A percentile compares a stretch with the other conserved stretches of the same genome.
phyloP scores from a whole-genome alignment of 1,140 invertebrate genomes.

The Latrodectus geometricus region DNA sequence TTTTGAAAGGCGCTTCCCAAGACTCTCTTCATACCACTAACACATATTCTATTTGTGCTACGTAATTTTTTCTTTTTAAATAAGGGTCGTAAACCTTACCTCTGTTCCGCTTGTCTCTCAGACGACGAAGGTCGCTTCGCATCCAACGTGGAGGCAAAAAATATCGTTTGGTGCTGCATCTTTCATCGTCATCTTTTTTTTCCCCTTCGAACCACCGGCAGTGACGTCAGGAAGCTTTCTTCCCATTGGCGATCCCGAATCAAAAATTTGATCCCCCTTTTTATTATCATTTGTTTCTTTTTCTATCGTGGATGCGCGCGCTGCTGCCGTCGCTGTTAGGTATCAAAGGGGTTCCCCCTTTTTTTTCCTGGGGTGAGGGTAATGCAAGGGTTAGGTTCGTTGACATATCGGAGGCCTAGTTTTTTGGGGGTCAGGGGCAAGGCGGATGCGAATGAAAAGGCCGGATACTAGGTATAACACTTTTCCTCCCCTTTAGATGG shows the following conservation, averaged over 20 bases:
- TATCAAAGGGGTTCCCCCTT: conserved; percentile 21
- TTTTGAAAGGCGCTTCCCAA: not conserved
- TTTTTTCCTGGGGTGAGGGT: conserved; percentile 13
- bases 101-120: conserved; percentile 16
- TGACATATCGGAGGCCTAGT: conserved; percentile 26
- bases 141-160: conserved; percentile 17
- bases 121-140: conserved; percentile 32
- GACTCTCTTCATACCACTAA: conserved; percentile 42
- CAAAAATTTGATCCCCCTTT: conserved; percentile 28
- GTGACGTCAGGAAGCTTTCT: conserved; percentile 33
- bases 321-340: conserved; percentile 6
- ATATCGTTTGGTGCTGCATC: conserved; percentile 47
- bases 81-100: conserved; percentile 49
- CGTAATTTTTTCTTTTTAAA: conserved; percentile 7
- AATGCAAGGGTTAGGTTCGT: conserved; percentile 17
- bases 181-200: conserved; percentile 36
- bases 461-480: conserved; percentile 35
- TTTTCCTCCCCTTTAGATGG: not conserved
- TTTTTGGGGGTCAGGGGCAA: conserved; percentile 55
- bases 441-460: conserved; percentile 42
- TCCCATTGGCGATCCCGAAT: conserved; percentile 26
- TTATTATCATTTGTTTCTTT: conserved; percentile 2
- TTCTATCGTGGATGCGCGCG: conserved; percentile 23
- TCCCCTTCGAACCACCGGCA: not conserved
- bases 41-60: conserved; percentile 22